A percentile compares a stretch with the other conserved stretches of the same genome.
Conservation (phyloP, 2,888 invertebrate genomes). For the Drosophila anomelani region DNA sequence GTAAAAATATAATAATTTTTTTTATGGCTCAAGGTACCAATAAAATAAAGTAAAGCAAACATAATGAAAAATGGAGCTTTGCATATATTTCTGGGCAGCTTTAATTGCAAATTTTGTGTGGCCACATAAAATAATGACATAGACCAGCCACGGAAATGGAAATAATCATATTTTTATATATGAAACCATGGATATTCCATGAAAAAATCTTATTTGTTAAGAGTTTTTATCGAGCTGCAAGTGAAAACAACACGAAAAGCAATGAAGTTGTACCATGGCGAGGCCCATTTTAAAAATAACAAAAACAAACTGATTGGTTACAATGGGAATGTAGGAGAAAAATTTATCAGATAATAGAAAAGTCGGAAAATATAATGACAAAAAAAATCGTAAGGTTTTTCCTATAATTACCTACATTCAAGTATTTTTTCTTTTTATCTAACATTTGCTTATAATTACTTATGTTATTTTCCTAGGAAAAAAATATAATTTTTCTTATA, state of each 20-base stretch:
- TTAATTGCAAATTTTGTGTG: conserved; percentile 55
- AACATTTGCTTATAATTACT: background rate
- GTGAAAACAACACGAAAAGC: conserved; percentile 43
- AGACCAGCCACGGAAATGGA: background rate
- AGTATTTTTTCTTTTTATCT: no score
- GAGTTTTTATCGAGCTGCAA: conserved; percentile 39
- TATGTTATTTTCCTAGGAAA: background rate
- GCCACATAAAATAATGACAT: conserved; percentile 42
- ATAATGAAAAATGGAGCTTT: conserved; percentile 9
- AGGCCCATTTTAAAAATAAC: conserved; percentile 8
- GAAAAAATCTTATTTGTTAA: conserved; percentile 49
- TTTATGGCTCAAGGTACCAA: conserved; percentile 24
- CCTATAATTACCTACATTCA: background rate
- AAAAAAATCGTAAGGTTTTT: background rate
- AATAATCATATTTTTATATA: conserved; percentile 16
- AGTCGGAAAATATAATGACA: background rate
- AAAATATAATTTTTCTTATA: background rate
- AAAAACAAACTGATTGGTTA: conserved; percentile 21
- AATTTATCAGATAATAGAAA: background rate
- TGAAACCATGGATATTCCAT: conserved; percentile 11
- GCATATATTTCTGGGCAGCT: conserved; percentile 43
- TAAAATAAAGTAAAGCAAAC: conserved; percentile 11
- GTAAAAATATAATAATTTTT: conserved; percentile 41
- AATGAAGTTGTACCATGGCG: conserved; percentile 5
- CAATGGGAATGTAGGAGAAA: conserved; percentile 14